Base-by-base conservation (phyloP, 2,888 invertebrate genomes). In the Rambutsinella grinnellia region DNA sequence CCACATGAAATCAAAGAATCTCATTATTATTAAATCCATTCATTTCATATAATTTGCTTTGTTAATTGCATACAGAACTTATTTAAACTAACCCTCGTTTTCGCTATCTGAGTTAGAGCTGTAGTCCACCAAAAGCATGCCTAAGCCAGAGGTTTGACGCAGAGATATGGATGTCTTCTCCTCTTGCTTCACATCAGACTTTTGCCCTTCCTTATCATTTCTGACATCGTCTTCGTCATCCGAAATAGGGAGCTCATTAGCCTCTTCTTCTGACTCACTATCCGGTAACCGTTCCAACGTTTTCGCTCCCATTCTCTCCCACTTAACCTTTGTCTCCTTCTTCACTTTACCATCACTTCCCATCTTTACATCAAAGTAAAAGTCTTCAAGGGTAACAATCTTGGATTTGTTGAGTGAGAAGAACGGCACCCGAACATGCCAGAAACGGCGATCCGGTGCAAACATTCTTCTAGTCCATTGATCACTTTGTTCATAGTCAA, bases 201-300 rank as follows among this genome's bases (percentile, higher is more conserved):
- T 19, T 21, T 21, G 13, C n/a, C n/a, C n/a, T 27, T 66, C 19
- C 15, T 60, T 53, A 17, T 15, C 28, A 26, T 15, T 6, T n/a
- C 15, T 6, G 2, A 36, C 53, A n/a, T 60, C 47, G 17, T 78
- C 79, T 28, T 82, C 79, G 5, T 81, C 82, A 44, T 75, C 74
- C 2, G 78, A 76, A n/a, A 81, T 72, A 13, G 74, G 65, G 2
- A 75, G 36, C 5, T 53, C 17, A 2, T 54, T 27, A 26, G 21
- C 62, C 17, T 62, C 72, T 19, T 27, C 49, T n/a, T 46, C 60
- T 19, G 54, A 68, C 15, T 79, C 65, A 3, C 69, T 72, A 28
- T 78, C 67, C 13, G 44, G 13, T 26, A 67, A 49, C 10, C 54
- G 27, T n/a, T 67, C 68, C 44, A 57, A 17, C 13, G 28, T 36